Evolutionary conservation across 2,888 invertebrate species (phyloP), one percentile per base, ranked within the genome.

Genomic region (Melitaea athalia): DNA sequence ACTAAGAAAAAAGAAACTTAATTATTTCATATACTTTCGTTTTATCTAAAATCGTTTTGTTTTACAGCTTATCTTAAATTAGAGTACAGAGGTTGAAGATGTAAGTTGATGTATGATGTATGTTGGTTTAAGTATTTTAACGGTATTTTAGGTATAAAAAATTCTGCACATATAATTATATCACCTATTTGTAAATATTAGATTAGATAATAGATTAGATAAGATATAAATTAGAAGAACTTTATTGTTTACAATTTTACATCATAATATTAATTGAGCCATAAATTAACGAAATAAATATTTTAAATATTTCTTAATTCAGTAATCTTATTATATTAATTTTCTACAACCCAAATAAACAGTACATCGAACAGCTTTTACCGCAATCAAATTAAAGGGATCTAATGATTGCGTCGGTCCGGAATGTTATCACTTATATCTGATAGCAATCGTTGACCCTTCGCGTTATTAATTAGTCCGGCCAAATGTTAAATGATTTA

Each of bases 321-420:
- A 53, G 33, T 55, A 55, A 55, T 55, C 53, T 3, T 55, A 14
- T n/a, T 55, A 55, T 55, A 55, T 33, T 55, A 55, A 55, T 33
- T 42, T 38, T 42, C 57, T 57, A n/a, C 3, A 42, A 15, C 8
- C 11, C 42, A 31, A 42, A 57, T 57, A n/a, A 57, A 57, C n/a
- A 53, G 8, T 53, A 57, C 8, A 42, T 15, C 42, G 57, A 42
- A 57, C 8, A 15, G 57, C 42, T 42, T 57, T 15, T 7, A n/a
- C 55, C 55, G 55, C 55, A 57, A 57, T 55, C 53, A 55, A 55
- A 33, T 55, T 33, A 55, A 17, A 15, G 57, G 57, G 57, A 57
- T 55, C 38, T 57, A 57, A 57, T 57, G 57, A 57, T 57, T 57
- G 57, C 57, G 38, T 42, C 42, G 38, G 57, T 6, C 38, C 15